Conservation (phyloP, 2,113 vertebrate species). For the Haemorhous mexicanus region DNA sequence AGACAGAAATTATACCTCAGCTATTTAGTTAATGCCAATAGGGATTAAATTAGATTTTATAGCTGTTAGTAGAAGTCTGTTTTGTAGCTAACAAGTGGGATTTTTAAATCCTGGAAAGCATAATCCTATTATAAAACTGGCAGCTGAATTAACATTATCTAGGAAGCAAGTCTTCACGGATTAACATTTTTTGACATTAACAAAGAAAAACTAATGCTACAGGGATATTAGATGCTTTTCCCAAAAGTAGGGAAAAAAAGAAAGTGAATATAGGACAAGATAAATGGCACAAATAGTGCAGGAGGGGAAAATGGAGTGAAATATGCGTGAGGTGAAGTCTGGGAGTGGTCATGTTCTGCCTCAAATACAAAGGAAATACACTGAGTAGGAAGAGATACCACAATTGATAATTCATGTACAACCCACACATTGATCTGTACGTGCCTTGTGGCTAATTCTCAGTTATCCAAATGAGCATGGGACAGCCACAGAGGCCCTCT, state of each 20-base stretch:
- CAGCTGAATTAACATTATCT: slow-evolving; percentile 77
- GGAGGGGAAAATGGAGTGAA: slow-evolving; percentile 6
- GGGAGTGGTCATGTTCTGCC: background rate
- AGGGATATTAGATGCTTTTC: slow-evolving; percentile 72
- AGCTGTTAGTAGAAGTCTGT: slow-evolving; percentile 75
- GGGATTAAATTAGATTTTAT: slow-evolving; percentile 82
- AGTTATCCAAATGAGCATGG: background rate
- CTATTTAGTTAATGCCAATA: slow-evolving; percentile 77
- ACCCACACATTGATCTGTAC: background rate
- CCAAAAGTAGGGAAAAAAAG: slow-evolving; percentile 56
- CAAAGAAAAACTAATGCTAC: slow-evolving; percentile 75
- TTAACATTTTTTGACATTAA: slow-evolving; percentile 75
- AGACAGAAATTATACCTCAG: slow-evolving; percentile 74
- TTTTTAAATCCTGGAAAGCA: slow-evolving; percentile 80
- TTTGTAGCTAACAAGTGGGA: slow-evolving; percentile 79
- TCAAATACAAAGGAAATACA: background rate
- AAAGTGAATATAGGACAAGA: slow-evolving; percentile 56
- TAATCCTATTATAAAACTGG: slow-evolving; percentile 82
- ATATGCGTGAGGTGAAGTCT: background rate
- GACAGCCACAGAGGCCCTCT: background rate
- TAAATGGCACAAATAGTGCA: slow-evolving; percentile 53
- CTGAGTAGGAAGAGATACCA: background rate
- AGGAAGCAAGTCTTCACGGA: slow-evolving; percentile 72
- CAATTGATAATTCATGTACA: background rate
- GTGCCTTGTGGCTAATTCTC: background rate